Conservation (phyloP, 1,140 invertebrate species). For the Pachyrhynchus sulphureomaculatus region DNA sequence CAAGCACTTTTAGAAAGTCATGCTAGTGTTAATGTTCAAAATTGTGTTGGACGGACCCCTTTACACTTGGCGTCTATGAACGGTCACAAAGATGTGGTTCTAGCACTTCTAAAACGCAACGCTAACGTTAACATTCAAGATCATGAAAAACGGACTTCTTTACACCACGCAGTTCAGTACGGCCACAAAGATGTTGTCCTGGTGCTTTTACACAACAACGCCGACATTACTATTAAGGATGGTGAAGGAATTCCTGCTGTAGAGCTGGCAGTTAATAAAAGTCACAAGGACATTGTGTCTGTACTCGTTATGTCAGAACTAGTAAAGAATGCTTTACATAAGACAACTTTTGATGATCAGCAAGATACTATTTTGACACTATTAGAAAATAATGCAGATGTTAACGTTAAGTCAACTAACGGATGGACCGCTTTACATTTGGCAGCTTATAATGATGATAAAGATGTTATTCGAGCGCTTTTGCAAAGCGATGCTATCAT, state of each 20-base stretch:
- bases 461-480: conserved; percentile 25
- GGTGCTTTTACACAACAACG: no score
- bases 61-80: neutral
- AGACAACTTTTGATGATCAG: conserved; percentile 22
- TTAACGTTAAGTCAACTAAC: neutral
- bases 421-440: conserved; percentile 24
- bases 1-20: no score
- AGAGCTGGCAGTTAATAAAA: no score
- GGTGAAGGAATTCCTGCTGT: no score
- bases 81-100: neutral
- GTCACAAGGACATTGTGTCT: neutral
- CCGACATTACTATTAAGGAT: no score
- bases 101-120: neutral
- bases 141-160: no score
- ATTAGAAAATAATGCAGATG: conserved; percentile 11
- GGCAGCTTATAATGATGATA: conserved; percentile 22
- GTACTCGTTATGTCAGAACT: neutral
- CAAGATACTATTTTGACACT: conserved; percentile 22
- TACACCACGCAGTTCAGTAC: no score
- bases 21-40: no score
- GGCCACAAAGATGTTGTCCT: no score
- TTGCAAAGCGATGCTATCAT: conserved; percentile 21
- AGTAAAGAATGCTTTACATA: conserved; percentile 1
- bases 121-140: neutral
- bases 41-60: neutral